These are phyloP conservation scores for Julus scandinavius DNA, from an alignment of 2,888 invertebrate genomes.

Conservation along the genomic window DNA sequence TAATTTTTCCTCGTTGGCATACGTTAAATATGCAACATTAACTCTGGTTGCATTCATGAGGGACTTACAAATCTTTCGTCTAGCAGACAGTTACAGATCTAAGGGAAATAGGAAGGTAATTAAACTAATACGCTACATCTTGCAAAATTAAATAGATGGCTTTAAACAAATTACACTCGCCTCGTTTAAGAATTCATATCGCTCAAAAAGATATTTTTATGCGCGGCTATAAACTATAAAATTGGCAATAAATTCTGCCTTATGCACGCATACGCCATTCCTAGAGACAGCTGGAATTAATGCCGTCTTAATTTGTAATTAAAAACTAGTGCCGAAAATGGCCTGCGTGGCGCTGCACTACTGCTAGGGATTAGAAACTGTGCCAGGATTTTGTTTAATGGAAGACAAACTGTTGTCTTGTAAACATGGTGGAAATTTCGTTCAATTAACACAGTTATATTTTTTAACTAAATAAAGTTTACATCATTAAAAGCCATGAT, in stretches of 20 bases:
- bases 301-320: conserved; percentile 56
- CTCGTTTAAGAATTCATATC: conserved; percentile 54
- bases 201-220: conserved; percentile 54
- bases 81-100: conserved; percentile 53
- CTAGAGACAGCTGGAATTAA: conserved; percentile 53
- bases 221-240: conserved; percentile 53
- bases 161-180: conserved; percentile 55
- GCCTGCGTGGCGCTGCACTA: conserved; percentile 21
- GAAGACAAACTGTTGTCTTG: too few relatives aligned
- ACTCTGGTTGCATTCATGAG: conserved; percentile 53
- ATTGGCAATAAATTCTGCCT: conserved; percentile 54
- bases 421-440: too few relatives aligned
- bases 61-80: conserved; percentile 55
- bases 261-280: conserved; percentile 49
- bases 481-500: too few relatives aligned
- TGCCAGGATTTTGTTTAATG: not conserved
- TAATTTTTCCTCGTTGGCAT: conserved; percentile 47
- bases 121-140: conserved; percentile 56
- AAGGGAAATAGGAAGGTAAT: conserved; percentile 56
- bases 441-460: too few relatives aligned
- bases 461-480: too few relatives aligned
- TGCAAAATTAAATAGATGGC: conserved; percentile 56
- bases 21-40: conserved; percentile 56
- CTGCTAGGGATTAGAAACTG: conserved; percentile 1
- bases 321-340: conserved; percentile 51